Base-by-base conservation (phyloP, 2,797 vertebrate species). In the Novumbra hubbsi region DNA sequence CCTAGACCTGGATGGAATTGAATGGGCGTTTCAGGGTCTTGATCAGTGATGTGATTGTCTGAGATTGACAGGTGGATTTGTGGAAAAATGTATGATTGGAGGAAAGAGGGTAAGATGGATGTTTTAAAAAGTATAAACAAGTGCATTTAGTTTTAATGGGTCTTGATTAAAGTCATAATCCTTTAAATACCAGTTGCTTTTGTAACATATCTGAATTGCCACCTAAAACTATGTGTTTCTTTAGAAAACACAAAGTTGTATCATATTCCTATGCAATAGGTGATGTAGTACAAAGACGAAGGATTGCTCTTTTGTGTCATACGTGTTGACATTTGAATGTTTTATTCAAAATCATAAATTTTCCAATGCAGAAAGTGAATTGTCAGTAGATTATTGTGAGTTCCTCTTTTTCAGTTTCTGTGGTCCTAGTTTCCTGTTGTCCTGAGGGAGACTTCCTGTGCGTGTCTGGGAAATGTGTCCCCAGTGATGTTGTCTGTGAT, bases 391-490 rank as follows among this genome's bases (percentile, higher is more conserved):
- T 5, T 16, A 55, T 30, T 4, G 28, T 4, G 8, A 24, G 7
- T 48, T 28, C 14, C 32, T 69, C 14, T 74, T 73, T 75, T 52
- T 6, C 82, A 92, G 91, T 74, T 0, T 72, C 77, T 12, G 12
- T 78, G 79, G 76, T 76, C 45, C 2, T 52, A 0, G 72, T 60
- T 12, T 85, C 77, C 0, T 79, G 83, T 3, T 84, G 79, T 82
- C 74, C 73, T 62, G 75, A 82, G 16, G 87, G 73, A 21, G 15
- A 72, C 21, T 84, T 90, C 38, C 73, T 5, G 9, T 91, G 90
- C 71, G 50, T 27, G 41, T 86, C 80, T 48, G 82, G 80, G 71
- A 71, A 83, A 65, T 83, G 81, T 78, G 0, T 87, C 67, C 62
- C 83, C 28, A 57, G 52, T 32, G 45, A 30, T 32, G 30, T 67